Conservation (phyloP, 2,888 invertebrate species). For the Eurytoma adleriae region DNA sequence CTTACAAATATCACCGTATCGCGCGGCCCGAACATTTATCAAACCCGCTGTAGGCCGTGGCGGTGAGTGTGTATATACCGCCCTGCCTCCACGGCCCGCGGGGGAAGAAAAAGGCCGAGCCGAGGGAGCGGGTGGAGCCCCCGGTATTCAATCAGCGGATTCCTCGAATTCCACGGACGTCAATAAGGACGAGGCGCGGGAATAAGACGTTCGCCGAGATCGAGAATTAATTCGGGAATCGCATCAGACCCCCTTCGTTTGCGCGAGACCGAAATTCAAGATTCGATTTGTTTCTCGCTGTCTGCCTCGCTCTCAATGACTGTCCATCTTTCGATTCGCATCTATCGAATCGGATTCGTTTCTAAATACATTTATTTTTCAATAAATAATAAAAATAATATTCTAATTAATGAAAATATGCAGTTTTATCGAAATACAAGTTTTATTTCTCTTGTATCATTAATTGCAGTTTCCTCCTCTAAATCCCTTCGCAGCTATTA, state of each 20-base stretch:
- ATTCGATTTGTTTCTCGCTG: no score
- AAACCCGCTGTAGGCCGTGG: constrained; percentile 59
- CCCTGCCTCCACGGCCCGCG: constrained; percentile 43
- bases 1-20: constrained; percentile 73
- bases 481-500: neutral
- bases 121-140: constrained; percentile 38
- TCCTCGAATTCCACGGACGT: constrained; percentile 71
- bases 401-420: no score
- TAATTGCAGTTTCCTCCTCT: no score
- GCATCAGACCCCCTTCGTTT: neutral
- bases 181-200: constrained; percentile 64
- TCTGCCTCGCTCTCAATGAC: no score
- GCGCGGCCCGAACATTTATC: constrained; percentile 72
- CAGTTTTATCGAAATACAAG: no score
- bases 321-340: no score
- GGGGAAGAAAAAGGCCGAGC: constrained; percentile 44
- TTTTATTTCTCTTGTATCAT: no score
- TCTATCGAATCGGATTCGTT: no score
- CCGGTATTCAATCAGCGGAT: constrained; percentile 74
- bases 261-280: neutral
- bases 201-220: constrained; percentile 68
- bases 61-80: neutral
- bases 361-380: no score
- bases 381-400: no score
- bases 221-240: constrained; percentile 65